Conservation (phyloP, 1,140 invertebrate genomes). For the Neotoxoptera formosana region DNA sequence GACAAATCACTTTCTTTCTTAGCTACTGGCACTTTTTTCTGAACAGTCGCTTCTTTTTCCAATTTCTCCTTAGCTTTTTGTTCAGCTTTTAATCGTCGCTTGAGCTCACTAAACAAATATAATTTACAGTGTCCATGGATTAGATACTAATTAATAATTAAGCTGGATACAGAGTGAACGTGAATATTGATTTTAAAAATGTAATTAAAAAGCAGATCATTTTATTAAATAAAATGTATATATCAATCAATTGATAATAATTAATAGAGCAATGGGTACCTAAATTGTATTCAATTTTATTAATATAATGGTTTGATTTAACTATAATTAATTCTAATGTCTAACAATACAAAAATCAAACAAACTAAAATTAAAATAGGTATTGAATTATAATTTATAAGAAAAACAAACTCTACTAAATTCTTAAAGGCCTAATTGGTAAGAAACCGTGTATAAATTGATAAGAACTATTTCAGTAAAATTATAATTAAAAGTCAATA, state of each 20-base stretch:
- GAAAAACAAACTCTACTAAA: not conserved
- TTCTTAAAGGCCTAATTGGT: not conserved
- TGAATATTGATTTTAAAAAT: not conserved
- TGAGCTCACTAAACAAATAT: constrained; percentile 82
- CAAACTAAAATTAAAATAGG: not conserved
- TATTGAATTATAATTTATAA: not conserved
- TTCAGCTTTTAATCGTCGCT: constrained; percentile 88
- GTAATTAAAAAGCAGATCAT: not conserved
- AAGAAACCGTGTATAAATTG: not conserved
- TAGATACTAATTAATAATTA: not conserved
- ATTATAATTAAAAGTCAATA: not conserved
- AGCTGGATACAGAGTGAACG: constrained; percentile 53
- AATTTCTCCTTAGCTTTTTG: constrained; percentile 92
- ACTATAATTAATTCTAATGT: not conserved
- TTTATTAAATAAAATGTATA: not conserved
- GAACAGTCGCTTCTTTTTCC: constrained; percentile 74
- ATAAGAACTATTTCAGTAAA: not conserved
- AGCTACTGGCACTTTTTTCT: constrained; percentile 63
- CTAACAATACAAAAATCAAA: not conserved
- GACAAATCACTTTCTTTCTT: constrained; percentile 65
- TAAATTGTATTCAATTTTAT: not conserved
- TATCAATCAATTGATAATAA: not conserved
- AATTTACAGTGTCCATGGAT: not conserved
- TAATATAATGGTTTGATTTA: not conserved
- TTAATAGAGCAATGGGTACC: not conserved